phyloP scores from a whole-genome alignment of 2,888 invertebrate genomes.

The Thereva nobilitata region DNA sequence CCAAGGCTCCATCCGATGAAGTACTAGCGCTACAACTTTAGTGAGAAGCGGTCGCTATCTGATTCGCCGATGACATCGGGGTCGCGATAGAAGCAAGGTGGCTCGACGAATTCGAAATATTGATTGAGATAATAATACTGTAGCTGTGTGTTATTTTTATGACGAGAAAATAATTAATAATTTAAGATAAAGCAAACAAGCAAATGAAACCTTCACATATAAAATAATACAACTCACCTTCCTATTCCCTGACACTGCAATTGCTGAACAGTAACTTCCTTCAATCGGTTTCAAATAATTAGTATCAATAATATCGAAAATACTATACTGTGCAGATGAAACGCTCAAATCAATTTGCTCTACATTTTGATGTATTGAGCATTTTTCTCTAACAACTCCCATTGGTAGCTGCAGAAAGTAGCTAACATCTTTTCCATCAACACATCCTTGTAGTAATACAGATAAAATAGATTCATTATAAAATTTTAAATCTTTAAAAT shows the following conservation, averaged over 20 bases:
- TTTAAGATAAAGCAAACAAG: neutral
- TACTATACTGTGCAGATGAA: constrained; percentile 56
- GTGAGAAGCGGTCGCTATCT: no score
- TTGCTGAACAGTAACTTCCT: constrained; percentile 67
- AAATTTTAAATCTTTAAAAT: constrained; percentile 73
- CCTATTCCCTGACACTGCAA: constrained; percentile 83
- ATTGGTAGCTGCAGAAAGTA: constrained; percentile 60
- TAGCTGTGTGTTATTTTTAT: no score
- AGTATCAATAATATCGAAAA: constrained; percentile 61
- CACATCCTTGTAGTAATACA: constrained; percentile 66
- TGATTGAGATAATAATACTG: no score
- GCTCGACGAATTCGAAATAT: no score
- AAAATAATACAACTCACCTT: constrained; percentile 47
- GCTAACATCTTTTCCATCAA: constrained; percentile 60
- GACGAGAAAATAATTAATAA: no score
- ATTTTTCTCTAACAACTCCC: constrained; percentile 55
- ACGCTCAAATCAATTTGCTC: constrained; percentile 49
- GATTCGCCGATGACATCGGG: no score
- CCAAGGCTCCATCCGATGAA: no score
- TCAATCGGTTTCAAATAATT: constrained; percentile 66
- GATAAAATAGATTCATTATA: constrained; percentile 70
- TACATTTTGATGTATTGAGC: constrained; percentile 51
- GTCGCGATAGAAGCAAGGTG: no score
- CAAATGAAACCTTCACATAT: neutral
- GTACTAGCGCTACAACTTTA: no score